These are phyloP conservation scores for Eugnorisma glareosa DNA, from an alignment of 2,888 invertebrate species.

Conservation along the genomic window DNA sequence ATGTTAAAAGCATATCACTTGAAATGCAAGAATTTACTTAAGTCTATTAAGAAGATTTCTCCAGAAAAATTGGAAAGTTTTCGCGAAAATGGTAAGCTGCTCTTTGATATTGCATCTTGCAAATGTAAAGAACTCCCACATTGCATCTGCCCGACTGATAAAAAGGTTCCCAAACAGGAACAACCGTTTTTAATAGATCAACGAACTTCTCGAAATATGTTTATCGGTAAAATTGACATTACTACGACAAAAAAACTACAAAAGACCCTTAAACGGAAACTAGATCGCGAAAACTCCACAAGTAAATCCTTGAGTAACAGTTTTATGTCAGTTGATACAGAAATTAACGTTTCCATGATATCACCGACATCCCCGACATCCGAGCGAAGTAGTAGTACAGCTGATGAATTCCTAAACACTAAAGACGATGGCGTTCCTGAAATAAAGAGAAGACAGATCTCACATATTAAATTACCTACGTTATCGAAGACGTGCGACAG, in stretches of 20 bases:
- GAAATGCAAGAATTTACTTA: neutral
- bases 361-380: no score
- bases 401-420: no score
- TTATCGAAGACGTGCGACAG: neutral
- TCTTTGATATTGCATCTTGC: neutral
- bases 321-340: no score
- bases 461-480: neutral
- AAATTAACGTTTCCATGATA: neutral
- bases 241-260: neutral
- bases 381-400: no score
- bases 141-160: neutral
- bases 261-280: neutral
- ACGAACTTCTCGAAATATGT: neutral
- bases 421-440: no score
- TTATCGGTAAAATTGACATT: neutral
- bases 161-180: neutral
- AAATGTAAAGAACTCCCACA: neutral
- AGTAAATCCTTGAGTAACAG: no score
- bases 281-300: no score
- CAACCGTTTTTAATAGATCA: neutral
- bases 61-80: neutral
- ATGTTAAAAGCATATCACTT: constrained; percentile 3
- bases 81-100: neutral
- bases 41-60: neutral
- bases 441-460: no score